Evolutionary conservation across 2,888 invertebrate genomes (phyloP).

Genomic region (Eristalis tenax): DNA sequence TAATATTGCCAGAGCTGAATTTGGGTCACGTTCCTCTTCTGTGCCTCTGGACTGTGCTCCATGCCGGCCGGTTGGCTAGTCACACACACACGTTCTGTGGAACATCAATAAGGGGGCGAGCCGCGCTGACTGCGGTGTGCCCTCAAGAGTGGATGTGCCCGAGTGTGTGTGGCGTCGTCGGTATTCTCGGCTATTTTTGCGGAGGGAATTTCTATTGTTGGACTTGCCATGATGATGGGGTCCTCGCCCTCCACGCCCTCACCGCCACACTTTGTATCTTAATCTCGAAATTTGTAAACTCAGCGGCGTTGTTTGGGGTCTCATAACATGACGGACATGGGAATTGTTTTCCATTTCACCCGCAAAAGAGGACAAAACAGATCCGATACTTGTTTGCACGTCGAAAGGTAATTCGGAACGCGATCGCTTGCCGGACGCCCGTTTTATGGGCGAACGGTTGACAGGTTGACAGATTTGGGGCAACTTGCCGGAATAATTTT

Average conservation of each 20-base stretch:
- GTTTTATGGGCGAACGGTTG: constrained; percentile 25
- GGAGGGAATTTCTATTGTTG: constrained; percentile 52
- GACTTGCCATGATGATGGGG: neutral
- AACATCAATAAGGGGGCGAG: constrained; percentile 59
- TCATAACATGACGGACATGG: constrained; percentile 38
- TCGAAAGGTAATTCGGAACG: constrained; percentile 21
- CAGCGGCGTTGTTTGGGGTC: constrained; percentile 19
- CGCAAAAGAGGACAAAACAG: neutral
- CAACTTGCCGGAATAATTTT: constrained; percentile 19
- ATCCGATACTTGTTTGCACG: constrained; percentile 1
- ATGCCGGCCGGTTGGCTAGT: constrained; percentile 18
- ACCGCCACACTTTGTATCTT: constrained; percentile 8
- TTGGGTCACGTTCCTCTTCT: constrained; percentile 62
- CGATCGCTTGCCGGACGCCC: constrained; percentile 23
- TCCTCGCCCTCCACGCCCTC: neutral
- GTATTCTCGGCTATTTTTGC: constrained; percentile 49
- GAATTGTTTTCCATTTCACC: constrained; percentile 40
- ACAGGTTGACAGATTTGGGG: constrained; percentile 37
- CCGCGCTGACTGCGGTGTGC: constrained; percentile 8
- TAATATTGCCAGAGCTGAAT: constrained; percentile 55
- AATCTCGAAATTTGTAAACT: constrained; percentile 39
- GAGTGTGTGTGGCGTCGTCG: neutral
- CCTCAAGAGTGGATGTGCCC: neutral
- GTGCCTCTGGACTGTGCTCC: constrained; percentile 39
- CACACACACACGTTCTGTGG: constrained; percentile 43